Conservation (phyloP, 2,888 invertebrate species). For the Congeria kusceri region DNA sequence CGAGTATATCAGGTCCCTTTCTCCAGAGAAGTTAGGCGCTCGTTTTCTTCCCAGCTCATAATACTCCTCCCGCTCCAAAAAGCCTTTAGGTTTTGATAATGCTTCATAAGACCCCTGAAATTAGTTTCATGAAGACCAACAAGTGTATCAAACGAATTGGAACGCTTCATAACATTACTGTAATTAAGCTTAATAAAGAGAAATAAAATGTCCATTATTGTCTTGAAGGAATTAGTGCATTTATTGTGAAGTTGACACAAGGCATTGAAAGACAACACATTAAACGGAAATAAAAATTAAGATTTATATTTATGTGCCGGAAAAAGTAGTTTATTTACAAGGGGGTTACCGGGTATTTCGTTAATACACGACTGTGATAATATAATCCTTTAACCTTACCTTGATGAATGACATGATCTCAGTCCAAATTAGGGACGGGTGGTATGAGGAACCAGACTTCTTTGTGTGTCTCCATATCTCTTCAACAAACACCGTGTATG, state of each 20-base stretch:
- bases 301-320: too few species aligned
- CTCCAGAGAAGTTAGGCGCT: slow-evolving; percentile 75
- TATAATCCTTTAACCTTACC: slow-evolving; percentile 14
- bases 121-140: too few species aligned
- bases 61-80: slow-evolving; percentile 68
- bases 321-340: too few species aligned
- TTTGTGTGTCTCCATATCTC: slow-evolving; percentile 77
- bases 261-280: neutral
- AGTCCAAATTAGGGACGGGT: slow-evolving; percentile 80
- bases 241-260: neutral
- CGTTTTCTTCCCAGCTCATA: slow-evolving; percentile 71
- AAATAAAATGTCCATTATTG: too few species aligned
- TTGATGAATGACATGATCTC: slow-evolving; percentile 82
- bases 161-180: too few species aligned
- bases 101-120: slow-evolving; percentile 76
- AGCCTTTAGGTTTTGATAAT: slow-evolving; percentile 62
- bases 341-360: too few species aligned
- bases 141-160: too few species aligned
- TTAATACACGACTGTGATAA: too few species aligned
- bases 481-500: slow-evolving; percentile 77
- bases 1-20: slow-evolving; percentile 69
- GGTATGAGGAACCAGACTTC: slow-evolving; percentile 54
- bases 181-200: too few species aligned
- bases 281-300: too few species aligned
- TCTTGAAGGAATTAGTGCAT: too few species aligned